Evolutionary conservation across 1,140 invertebrate species (phyloP), one percentile per base, ranked within the genome.

Genomic region (Drosophila mauritiana): DNA sequence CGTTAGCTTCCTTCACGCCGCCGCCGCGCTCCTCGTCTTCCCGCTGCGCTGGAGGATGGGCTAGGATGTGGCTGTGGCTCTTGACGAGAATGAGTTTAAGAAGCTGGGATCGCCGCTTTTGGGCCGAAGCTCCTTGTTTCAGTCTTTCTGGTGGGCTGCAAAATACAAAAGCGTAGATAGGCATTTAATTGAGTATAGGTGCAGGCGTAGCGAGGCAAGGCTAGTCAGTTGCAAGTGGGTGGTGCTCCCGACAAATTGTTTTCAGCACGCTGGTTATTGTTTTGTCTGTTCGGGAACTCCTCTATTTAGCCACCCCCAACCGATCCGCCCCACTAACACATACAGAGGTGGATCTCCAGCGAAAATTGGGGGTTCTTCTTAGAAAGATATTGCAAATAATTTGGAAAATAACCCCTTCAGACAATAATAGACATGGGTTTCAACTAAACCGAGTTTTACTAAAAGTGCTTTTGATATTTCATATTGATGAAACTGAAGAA

Each of bases 1-100:
- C 91, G 89, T 92, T 92, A 92, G 67, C 83, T 91, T 86, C 75
- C 86, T 91, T 80, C 73, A 77, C 91, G 77, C 91, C 88, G 69
- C 65, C 83, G 76, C 90, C 86, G 76, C 86, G 81, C 80, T 75
- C 73, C 91, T 54, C 67, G 69, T 81, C 74, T 72, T 51, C 77
- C 64, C 39, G 68, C 51, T 36, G 63, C 74, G 52, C 75, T 73
- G 48, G 74, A 62, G 48, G 65, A 63, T 73, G 37, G 62, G 59
- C 49, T 54, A 73, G 55, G 55, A 46, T 63, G 72, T 73, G 62
- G 54, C 39, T 58, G 42, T 53, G 65, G 55, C 40, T 61, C 27
- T 22, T 31, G 34, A 8, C 63, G 57, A 51, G 48, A 36, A 22
- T 46, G 57, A 15, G 48, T n/a, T 15, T 34, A 17, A 51, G 42